Base-by-base conservation (phyloP, 2,113 vertebrate species). In the Petromus typicus region DNA sequence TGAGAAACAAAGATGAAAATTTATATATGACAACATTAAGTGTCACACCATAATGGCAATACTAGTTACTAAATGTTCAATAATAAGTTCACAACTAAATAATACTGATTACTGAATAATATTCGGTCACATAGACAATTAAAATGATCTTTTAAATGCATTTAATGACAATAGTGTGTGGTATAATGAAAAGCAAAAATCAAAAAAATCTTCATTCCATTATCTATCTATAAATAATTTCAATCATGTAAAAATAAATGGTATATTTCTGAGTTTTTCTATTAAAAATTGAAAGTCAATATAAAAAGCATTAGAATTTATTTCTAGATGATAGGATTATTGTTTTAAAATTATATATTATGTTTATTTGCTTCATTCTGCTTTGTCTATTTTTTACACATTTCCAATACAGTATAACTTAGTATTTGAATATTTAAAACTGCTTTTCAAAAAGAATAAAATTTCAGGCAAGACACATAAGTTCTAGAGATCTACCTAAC, bases 31-130 rank as follows among this genome's bases (percentile, higher is more conserved):
- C 48, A 67, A 91, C 48, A 54, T 82, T 83, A 96, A 93, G 2
- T 56, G 40, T 25, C 2, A 71, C 20, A 71, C 22, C 37, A 92
- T 64, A 92, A 85, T 40, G 78, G 67, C 22, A 83, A 94, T 12
- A 85, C 14, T 81, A 78, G 10, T 34, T 82, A 95, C 20, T 61
- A 95, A 94, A 88, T 88, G 76, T 87, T 96, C 63, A 97, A 93
- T 20, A 94, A 90, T n/a, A 94, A 43, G 20, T 17, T 81, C 92
- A 92, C 3, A 27, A 85, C 57, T 84, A 93, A 95, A 69, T 92
- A 81, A 95, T 69, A 85, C 14, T 18, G 89, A 67, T 67, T 34
- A 69, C 5, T 79, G 25, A 11, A 69, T 88, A 88, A 54, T 79
- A 92, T 22, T 87, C 85, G 90, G 27, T 63, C 17, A 78, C 16